phyloP scores from a whole-genome alignment of 2,113 vertebrate species.

The Neodon shergylaensis region DNA sequence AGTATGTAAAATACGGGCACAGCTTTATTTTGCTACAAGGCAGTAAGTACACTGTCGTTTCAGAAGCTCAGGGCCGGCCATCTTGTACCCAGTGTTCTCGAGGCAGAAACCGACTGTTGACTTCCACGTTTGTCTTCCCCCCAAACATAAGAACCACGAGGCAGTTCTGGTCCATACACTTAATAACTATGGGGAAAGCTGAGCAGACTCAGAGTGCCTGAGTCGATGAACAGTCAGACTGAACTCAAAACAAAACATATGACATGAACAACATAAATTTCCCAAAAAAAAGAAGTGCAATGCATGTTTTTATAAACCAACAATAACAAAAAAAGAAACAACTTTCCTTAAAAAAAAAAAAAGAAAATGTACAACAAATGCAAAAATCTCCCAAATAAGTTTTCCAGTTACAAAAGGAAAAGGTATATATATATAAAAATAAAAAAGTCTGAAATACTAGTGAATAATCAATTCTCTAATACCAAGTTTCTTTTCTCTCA shows the following conservation, averaged over 20 bases:
- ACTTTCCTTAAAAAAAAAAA: slow-evolving; percentile 61
- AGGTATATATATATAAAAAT: slow-evolving; percentile 74
- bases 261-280: slow-evolving; percentile 88
- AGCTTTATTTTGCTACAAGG: slow-evolving; percentile 97
- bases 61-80: slow-evolving; percentile 91
- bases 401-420: slow-evolving; percentile 84
- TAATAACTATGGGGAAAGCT: slow-evolving; percentile 63
- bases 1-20: slow-evolving; percentile 89
- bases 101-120: slow-evolving; percentile 86
- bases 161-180: slow-evolving; percentile 80
- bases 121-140: slow-evolving; percentile 66
- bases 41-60: slow-evolving; percentile 94
- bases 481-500: slow-evolving; percentile 77
- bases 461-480: slow-evolving; percentile 89
- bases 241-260: slow-evolving; percentile 84
- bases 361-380: slow-evolving; percentile 74
- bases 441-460: slow-evolving; percentile 88
- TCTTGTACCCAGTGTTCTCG: slow-evolving; percentile 88
- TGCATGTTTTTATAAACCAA: slow-evolving; percentile 86
- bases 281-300: slow-evolving; percentile 91
- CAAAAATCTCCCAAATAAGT: slow-evolving; percentile 88
- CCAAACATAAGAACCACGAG: slow-evolving; percentile 76
- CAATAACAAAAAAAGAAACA: slow-evolving; percentile 74
- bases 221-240: slow-evolving; percentile 78
- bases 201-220: slow-evolving; percentile 76